phyloP scores from a whole-genome alignment of 2,888 invertebrate species.

The Ctenicera cuprea region DNA sequence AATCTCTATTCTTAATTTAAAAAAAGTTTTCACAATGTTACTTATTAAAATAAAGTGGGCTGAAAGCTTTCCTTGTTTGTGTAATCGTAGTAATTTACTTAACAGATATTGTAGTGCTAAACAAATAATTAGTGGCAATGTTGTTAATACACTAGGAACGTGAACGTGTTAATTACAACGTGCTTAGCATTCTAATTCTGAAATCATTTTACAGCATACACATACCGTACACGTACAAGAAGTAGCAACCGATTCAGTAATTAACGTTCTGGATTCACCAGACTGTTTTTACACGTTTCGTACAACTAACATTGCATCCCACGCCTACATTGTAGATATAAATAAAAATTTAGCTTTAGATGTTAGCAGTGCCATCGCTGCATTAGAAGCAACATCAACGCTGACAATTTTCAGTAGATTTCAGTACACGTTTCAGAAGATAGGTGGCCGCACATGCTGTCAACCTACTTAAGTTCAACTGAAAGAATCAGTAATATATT shows the following conservation, averaged over 20 bases:
- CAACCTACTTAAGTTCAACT: conserved; percentile 27
- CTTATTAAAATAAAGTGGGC: no score
- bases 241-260: background rate
- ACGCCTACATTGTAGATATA: conserved; percentile 11
- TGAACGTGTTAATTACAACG: conserved; percentile 12
- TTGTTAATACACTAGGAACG: background rate
- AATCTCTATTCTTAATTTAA: no score
- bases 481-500: conserved; percentile 41
- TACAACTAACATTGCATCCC: background rate
- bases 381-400: background rate
- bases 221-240: conserved; percentile 18
- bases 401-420: conserved; percentile 18
- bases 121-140: conserved; percentile 7
- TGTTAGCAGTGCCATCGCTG: conserved; percentile 13
- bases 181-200: conserved; percentile 5
- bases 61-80: background rate
- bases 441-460: conserved; percentile 33
- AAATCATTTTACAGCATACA: conserved; percentile 1
- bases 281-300: conserved; percentile 14
- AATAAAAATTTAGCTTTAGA: background rate
- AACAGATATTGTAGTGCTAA: background rate
- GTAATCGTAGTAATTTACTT: no score
- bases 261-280: conserved; percentile 10
- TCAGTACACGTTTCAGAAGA: conserved; percentile 9
- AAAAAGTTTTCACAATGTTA: no score